Evolutionary conservation across 2,113 vertebrate genomes (phyloP).

Genomic region (Dasyurus viverrinus): DNA sequence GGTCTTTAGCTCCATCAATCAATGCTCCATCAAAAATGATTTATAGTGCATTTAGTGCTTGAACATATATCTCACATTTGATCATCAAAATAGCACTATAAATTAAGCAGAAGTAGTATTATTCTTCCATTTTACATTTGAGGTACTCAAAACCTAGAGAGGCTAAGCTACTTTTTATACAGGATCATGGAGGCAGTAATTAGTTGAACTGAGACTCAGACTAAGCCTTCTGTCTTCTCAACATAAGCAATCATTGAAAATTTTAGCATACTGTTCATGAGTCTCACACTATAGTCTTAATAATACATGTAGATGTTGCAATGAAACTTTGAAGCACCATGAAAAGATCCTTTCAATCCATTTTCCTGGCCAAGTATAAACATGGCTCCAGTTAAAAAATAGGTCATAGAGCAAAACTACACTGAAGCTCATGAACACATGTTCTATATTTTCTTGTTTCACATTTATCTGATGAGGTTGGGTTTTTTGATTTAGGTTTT

Average conservation of each 20-base stretch:
- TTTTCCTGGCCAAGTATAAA: not conserved
- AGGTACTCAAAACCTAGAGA: not conserved
- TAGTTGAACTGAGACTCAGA: not conserved
- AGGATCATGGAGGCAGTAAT: not conserved
- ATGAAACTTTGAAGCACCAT: not conserved
- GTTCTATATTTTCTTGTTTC: not conserved
- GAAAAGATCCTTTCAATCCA: not conserved
- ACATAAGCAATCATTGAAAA: not conserved
- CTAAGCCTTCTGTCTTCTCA: not conserved
- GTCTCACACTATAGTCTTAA: not conserved
- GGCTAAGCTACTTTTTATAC: not conserved
- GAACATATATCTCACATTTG: not conserved
- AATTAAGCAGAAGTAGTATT: not conserved
- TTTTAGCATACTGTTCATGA: not conserved
- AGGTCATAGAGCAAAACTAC: not conserved
- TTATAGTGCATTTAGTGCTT: not conserved
- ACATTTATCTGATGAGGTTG: not conserved
- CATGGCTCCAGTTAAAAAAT: conserved; percentile 1
- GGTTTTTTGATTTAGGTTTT: too few species aligned
- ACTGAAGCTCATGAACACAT: not conserved
- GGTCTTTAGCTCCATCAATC: not conserved
- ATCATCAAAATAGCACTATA: not conserved
- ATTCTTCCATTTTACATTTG: not conserved
- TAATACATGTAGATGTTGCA: not conserved
- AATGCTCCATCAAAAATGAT: not conserved